phyloP scores from a whole-genome alignment of 2,797 vertebrate species.

The Poliocrania exsul region DNA sequence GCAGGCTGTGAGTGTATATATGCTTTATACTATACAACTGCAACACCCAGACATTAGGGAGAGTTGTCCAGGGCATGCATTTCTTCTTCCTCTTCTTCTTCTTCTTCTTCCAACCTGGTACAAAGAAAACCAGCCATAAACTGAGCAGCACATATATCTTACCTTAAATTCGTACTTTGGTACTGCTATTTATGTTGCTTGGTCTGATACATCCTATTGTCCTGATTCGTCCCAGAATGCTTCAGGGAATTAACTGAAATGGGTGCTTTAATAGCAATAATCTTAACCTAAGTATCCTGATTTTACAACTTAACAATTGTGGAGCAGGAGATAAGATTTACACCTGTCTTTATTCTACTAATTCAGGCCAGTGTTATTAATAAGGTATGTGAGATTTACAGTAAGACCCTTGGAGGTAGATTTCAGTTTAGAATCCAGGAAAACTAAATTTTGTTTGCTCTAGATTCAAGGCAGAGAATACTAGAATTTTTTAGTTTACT shows the following conservation, averaged over 20 bases:
- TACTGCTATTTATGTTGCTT: not conserved
- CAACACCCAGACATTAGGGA: not conserved
- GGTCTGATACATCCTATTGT: not conserved
- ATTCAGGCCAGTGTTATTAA: slow-evolving; percentile 26
- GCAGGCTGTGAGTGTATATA: not conserved
- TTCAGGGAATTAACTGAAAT: not conserved
- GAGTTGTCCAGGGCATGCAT: not conserved
- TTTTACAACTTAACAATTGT: slow-evolving; percentile 16
- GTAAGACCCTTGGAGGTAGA: not conserved
- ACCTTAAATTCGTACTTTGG: not conserved
- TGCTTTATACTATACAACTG: not conserved
- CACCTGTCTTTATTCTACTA: not conserved
- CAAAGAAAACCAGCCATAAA: not conserved
- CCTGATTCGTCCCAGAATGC: not conserved
- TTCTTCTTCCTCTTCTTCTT: not conserved
- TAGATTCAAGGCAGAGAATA: not conserved
- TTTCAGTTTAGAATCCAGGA: not conserved
- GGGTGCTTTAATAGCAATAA: not conserved
- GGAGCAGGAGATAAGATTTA: not conserved
- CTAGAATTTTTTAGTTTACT: not conserved
- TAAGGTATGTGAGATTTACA: not conserved
- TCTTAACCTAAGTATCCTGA: slow-evolving; percentile 12
- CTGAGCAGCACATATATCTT: not conserved
- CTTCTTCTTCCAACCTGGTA: not conserved
- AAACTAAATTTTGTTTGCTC: not conserved